Conservation (phyloP, 2,888 invertebrate species). For the Therioaphis trifolii region DNA sequence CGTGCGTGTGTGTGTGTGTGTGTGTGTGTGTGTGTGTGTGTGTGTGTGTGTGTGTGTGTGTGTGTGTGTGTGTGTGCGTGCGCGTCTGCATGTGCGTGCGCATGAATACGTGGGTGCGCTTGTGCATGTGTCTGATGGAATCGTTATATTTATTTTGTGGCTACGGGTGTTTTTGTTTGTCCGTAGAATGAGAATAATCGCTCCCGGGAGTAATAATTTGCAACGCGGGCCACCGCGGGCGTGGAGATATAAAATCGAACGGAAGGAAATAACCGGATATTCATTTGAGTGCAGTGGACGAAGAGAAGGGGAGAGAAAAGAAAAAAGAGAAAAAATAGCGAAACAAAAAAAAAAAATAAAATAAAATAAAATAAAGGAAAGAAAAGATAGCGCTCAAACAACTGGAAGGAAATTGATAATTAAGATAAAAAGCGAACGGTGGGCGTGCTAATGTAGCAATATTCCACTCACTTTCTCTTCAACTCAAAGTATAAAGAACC, state of each 20-base stretch:
- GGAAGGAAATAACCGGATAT: slow-evolving; percentile 38
- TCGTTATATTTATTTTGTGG: slow-evolving; percentile 36
- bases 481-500: not conserved
- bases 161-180: slow-evolving; percentile 21
- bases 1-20: no score
- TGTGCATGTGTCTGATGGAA: no score
- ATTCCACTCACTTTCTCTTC: not conserved
- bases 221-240: not conserved
- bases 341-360: not conserved
- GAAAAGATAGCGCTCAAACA: slow-evolving; percentile 7
- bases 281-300: not conserved
- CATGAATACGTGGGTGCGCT: no score
- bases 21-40: no score
- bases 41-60: no score
- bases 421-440: slow-evolving; percentile 31
- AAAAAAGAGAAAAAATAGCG: not conserved
- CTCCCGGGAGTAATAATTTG: slow-evolving; percentile 37
- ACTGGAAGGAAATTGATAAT: slow-evolving; percentile 45
- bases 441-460: slow-evolving; percentile 31
- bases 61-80: no score
- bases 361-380: not conserved
- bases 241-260: slow-evolving; percentile 27
- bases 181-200: slow-evolving; percentile 31
- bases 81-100: no score
- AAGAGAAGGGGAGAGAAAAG: not conserved